These are phyloP conservation scores for Nasonia oneida DNA, from an alignment of 2,888 invertebrate species.

Conservation along the genomic window DNA sequence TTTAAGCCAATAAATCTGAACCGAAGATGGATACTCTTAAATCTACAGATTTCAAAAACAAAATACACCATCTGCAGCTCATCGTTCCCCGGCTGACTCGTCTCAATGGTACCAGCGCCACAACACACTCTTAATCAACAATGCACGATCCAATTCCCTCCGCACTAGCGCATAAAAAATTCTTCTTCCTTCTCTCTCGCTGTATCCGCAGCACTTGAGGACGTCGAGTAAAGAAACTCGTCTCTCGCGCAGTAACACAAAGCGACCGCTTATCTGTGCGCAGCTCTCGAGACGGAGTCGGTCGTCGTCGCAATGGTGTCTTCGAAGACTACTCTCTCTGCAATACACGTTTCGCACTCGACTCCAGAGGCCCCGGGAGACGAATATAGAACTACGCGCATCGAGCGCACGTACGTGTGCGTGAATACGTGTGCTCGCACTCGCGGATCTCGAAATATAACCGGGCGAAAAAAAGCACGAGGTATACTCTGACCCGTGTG, in stretches of 20 bases:
- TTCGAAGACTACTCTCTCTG: not conserved
- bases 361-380: slow-evolving; percentile 45
- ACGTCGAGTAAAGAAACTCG: not conserved
- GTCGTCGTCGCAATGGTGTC: not conserved
- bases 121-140: not conserved
- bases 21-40: too few relatives aligned
- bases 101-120: not conserved
- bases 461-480: slow-evolving; percentile 8
- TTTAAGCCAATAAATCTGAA: not conserved
- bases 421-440: slow-evolving; percentile 34
- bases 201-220: not conserved
- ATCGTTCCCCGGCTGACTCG: slow-evolving; percentile 14
- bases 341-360: slow-evolving; percentile 15
- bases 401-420: slow-evolving; percentile 28
- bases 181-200: not conserved
- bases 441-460: slow-evolving; percentile 51
- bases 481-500: not conserved
- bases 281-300: not conserved
- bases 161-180: not conserved
- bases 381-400: slow-evolving; percentile 60
- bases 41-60: not conserved
- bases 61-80: slow-evolving; percentile 42
- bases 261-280: not conserved
- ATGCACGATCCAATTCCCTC: not conserved
- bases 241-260: not conserved